phyloP scores from a whole-genome alignment of 2,888 invertebrate species.

The Cephus nigrinus region DNA sequence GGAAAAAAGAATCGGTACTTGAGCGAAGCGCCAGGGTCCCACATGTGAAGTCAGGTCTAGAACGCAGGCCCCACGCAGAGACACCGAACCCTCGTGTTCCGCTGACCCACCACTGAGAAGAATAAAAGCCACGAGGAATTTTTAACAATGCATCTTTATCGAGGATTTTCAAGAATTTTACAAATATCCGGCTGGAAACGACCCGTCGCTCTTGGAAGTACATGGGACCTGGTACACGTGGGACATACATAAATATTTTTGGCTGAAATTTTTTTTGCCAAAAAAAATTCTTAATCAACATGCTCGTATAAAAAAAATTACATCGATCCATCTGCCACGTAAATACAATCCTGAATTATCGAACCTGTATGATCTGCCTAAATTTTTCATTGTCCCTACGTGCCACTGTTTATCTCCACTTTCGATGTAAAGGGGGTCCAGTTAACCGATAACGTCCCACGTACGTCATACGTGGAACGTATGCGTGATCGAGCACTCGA shows the following conservation, averaged over 20 bases:
- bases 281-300: too few relatives aligned
- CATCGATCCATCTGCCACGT: neutral
- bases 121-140: neutral
- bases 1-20: conserved; percentile 1
- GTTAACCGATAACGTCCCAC: neutral
- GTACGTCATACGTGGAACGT: neutral
- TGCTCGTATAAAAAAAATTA: neutral
- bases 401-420: neutral
- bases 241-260: neutral
- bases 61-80: conserved; percentile 6
- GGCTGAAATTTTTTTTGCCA: too few relatives aligned
- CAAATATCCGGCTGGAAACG: neutral
- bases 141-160: neutral
- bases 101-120: neutral
- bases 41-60: neutral
- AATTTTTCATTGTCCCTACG: neutral
- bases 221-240: neutral
- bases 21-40: neutral
- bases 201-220: neutral
- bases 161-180: neutral
- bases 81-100: neutral
- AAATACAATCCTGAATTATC: neutral
- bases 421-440: neutral
- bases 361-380: neutral
- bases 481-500: conserved; percentile 7